phyloP scores from a whole-genome alignment of 1,140 invertebrate species.

The Berghia stephanieae region DNA sequence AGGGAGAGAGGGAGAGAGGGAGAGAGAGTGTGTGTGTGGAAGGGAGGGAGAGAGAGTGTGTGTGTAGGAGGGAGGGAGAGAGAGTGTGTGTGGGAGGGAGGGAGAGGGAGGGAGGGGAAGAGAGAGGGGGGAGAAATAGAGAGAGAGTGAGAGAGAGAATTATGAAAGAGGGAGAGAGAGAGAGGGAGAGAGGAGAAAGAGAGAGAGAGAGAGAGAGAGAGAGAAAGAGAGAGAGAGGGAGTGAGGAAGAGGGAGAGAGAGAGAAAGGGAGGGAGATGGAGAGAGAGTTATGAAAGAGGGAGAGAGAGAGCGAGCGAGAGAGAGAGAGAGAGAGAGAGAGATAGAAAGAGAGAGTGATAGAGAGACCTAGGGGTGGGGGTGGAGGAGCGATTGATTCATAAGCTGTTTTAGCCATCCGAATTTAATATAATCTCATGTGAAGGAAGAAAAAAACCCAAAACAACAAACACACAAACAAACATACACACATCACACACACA shows the following conservation, averaged over 20 bases:
- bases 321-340: slow-evolving; percentile 23
- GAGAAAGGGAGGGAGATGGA: background rate
- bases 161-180: background rate
- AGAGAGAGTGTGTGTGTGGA: background rate
- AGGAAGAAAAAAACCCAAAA: background rate
- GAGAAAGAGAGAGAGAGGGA: background rate
- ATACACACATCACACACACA: background rate
- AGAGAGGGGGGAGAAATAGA: slow-evolving; percentile 6
- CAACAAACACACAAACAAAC: background rate
- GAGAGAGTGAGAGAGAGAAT: background rate
- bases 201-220: background rate
- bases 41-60: slow-evolving; percentile 10
- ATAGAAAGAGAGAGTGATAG: slow-evolving; percentile 10
- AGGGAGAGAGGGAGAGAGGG: background rate
- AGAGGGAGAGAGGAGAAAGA: slow-evolving; percentile 4
- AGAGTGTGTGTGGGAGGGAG: background rate
- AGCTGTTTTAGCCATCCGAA: too few relatives aligned
- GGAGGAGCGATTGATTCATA: background rate
- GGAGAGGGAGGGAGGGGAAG: background rate
- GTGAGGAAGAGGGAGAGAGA: background rate
- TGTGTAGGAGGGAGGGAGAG: slow-evolving; percentile 15
- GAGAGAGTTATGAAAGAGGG: background rate
- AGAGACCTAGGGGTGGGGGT: background rate
- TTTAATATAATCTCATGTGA: background rate
- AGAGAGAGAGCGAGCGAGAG: too few relatives aligned